Conservation (phyloP, 2,113 vertebrate genomes). For the Fukomys damarensis region DNA sequence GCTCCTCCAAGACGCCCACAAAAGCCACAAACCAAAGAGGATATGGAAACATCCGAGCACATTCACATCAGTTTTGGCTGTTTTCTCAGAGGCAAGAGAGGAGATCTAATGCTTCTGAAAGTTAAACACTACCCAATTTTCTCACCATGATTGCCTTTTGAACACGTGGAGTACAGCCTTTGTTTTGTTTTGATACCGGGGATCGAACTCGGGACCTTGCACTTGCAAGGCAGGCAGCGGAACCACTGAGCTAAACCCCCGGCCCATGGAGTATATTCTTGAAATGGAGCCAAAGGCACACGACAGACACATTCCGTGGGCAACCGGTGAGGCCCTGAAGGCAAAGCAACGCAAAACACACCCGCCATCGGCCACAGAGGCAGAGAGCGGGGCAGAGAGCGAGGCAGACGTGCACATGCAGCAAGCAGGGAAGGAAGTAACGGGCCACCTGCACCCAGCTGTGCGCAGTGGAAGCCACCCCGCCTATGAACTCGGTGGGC, state of each 20-base stretch:
- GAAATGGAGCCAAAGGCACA: background rate
- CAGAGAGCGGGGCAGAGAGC: slow-evolving; percentile 60
- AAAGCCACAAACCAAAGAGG: background rate
- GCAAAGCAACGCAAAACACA: background rate
- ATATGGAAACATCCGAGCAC: background rate
- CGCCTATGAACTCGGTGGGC: slow-evolving; percentile 94
- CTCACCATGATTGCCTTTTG: background rate
- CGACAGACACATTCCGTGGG: background rate
- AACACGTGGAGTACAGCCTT: background rate
- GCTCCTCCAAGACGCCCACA: background rate
- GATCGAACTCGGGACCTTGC: too few relatives aligned
- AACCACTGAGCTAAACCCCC: too few relatives aligned
- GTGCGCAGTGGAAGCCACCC: slow-evolving; percentile 89
- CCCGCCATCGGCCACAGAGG: background rate
- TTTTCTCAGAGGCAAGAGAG: background rate
- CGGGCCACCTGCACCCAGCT: slow-evolving; percentile 93
- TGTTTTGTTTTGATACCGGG: too few relatives aligned
- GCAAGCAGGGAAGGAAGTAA: slow-evolving; percentile 77
- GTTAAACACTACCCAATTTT: background rate
- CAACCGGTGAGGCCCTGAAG: background rate
- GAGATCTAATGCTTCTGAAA: slow-evolving; percentile 18
- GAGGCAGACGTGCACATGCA: slow-evolving; percentile 45
- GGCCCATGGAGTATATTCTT: too few relatives aligned
- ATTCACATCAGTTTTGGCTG: background rate
- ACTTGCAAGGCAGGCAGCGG: too few relatives aligned